Evolutionary conservation across 2,888 invertebrate genomes (phyloP), one percentile per base, ranked within the genome.

Genomic region (Dugesia japonica): DNA sequence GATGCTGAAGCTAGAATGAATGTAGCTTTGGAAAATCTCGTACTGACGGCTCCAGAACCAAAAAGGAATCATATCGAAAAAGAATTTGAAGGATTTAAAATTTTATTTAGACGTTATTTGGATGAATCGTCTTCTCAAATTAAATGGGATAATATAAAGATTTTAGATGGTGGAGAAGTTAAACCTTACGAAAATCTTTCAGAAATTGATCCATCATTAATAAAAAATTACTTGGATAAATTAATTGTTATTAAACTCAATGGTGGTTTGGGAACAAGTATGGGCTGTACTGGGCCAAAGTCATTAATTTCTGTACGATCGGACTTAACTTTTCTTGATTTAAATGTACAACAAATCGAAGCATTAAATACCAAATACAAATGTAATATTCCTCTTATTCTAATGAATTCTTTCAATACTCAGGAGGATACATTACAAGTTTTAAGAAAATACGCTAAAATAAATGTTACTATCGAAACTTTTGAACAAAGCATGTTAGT

Each of bases 371-470:
- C 91, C 86, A 91, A 89, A 0, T 98, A 94, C 86, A 90, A 91
- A 83, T 90, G 91, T 78, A 91, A 93, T 86, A 95, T 99, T 13
- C 98, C 98, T 0, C 86, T 99, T 72, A 94, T 99, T 42, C 87
- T 99, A 79, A 99, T 99, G 98, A 94, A 99, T 86, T 98, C 97
- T 0, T 99, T 99, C 87, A 99, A 99, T 86, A 99, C 98, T 0
- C 93, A 97, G 83, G 93, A 92, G 81, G 98, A 99, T 83, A 99
- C 98, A 0, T 91, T 92, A 85, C 93, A 93, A 85, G 90, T 87
- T 42, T 89, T 97, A 80, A 88, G 92, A 80, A 97, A 97, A 86
- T 98, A 98, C 86, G 81, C 81, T 42, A 92, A 92, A 15, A 89
- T 85, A 79, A 90, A 91, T 84, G 89, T 97, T 78, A 90, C 92